phyloP scores from a whole-genome alignment of 64 coral and sea anemone genomes.

The Astreopora myriophthalma region DNA sequence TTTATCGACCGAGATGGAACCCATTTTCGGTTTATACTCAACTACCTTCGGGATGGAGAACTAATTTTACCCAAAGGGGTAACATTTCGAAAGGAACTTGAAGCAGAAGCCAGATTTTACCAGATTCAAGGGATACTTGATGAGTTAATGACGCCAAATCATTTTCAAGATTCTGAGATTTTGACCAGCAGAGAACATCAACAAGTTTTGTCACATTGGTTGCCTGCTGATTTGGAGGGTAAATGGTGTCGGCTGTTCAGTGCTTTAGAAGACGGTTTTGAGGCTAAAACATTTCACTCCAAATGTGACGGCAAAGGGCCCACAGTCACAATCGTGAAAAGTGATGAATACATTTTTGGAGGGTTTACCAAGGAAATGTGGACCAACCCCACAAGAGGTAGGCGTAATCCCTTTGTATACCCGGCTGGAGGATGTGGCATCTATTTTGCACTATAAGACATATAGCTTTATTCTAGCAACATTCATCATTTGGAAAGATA shows the following conservation, averaged over 20 bases:
- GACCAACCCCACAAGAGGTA: too few species aligned
- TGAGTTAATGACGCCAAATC: not conserved
- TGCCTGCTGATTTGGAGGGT: not conserved
- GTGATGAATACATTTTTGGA: too few species aligned
- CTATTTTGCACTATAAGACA: too few species aligned
- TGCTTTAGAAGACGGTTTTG: not conserved
- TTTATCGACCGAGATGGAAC: slow-evolving; percentile 94
- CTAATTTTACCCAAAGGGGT: not conserved
- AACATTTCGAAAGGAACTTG: not conserved
- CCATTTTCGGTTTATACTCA: slow-evolving; percentile 81
- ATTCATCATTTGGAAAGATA: too few species aligned
- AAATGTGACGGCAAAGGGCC: too few species aligned
- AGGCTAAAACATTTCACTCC: too few species aligned
- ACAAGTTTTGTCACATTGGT: too few species aligned
- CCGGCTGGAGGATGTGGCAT: too few species aligned
- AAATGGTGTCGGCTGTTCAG: not conserved
- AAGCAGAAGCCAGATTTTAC: not conserved
- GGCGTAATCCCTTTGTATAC: too few species aligned
- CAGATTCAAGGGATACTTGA: not conserved
- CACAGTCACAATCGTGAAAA: too few species aligned
- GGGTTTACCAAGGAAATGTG: too few species aligned
- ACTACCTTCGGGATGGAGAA: slow-evolving; percentile 76
- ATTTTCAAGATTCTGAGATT: not conserved
- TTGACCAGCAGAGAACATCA: not conserved
- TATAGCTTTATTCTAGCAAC: too few species aligned